A percentile compares a stretch with the other conserved stretches of the same genome.
Conservation (phyloP, 2,797 vertebrate genomes). For the Scolopax rusticola region DNA sequence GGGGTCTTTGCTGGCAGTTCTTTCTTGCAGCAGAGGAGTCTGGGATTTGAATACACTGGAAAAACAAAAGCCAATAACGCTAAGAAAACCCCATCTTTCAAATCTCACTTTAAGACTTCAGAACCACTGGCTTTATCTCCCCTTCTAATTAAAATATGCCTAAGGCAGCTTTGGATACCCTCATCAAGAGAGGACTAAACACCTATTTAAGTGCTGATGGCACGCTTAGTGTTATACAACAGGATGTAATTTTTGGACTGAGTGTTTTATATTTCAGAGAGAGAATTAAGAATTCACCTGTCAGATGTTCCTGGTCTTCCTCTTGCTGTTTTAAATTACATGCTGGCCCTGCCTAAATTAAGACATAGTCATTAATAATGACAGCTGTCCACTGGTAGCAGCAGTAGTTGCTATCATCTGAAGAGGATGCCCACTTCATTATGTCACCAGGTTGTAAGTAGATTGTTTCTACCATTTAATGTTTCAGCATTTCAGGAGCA, state of each 20-base stretch:
- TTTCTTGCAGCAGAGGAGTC: background rate
- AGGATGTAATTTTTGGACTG: background rate
- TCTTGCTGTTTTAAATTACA: background rate
- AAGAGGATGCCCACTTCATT: background rate
- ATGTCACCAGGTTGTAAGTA: background rate
- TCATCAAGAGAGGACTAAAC: background rate
- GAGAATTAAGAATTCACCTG: background rate
- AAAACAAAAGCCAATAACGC: conserved; percentile 1
- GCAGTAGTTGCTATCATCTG: background rate
- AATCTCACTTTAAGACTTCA: background rate
- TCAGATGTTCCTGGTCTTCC: background rate
- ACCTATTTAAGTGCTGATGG: background rate
- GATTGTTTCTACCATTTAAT: background rate
- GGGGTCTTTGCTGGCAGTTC: background rate
- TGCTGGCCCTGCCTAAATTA: background rate
- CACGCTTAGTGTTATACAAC: background rate
- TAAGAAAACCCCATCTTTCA: background rate
- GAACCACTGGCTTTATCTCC: background rate
- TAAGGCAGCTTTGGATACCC: background rate
- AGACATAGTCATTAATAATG: background rate
- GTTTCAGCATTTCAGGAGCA: background rate
- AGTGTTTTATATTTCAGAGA: background rate
- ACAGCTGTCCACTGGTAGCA: background rate
- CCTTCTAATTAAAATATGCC: background rate
- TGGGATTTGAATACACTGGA: background rate